A percentile compares a stretch with the other conserved stretches of the same genome.
These are phyloP conservation scores for Hirtodrosophila alboralis DNA, from an alignment of 2,888 invertebrate genomes.

Conservation along the genomic window DNA sequence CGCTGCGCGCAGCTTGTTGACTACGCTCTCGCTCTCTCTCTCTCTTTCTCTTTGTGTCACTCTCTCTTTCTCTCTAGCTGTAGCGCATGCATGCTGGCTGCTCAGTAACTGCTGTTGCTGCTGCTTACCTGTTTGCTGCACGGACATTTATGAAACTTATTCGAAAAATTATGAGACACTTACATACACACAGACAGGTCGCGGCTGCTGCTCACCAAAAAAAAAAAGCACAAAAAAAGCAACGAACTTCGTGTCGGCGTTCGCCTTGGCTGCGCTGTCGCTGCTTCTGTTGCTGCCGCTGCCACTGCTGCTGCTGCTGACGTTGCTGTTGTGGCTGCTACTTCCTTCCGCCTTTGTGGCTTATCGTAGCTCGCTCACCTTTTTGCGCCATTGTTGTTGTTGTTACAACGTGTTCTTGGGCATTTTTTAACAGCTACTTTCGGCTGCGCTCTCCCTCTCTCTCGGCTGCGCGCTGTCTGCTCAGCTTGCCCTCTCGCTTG, in stretches of 20 bases:
- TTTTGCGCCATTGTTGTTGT: slow-evolving; percentile 56
- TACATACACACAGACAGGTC: slow-evolving; percentile 17
- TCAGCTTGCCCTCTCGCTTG: slow-evolving; percentile 40
- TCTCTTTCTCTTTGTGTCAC: slow-evolving; percentile 25
- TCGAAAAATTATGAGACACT: slow-evolving; percentile 75
- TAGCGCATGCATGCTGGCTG: slow-evolving; percentile 34
- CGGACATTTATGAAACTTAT: slow-evolving; percentile 78
- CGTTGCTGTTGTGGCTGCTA: slow-evolving; percentile 18
- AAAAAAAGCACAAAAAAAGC: slow-evolving; percentile 13
- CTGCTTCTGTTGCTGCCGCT: slow-evolving; percentile 9
- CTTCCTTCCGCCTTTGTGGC: slow-evolving; percentile 68
- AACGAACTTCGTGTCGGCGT: slow-evolving; percentile 20
- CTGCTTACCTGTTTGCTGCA: slow-evolving; percentile 63
- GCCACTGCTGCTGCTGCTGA: slow-evolving; percentile 18
- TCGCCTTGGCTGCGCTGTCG: slow-evolving; percentile 26
- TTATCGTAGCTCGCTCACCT: slow-evolving; percentile 65
- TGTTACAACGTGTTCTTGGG: slow-evolving; percentile 33
- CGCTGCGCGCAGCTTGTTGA: slow-evolving; percentile 11
- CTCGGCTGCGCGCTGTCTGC: slow-evolving; percentile 25
- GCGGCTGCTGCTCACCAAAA: slow-evolving; percentile 1
- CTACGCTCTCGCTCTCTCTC: slow-evolving; percentile 27
- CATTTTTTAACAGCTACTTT: slow-evolving; percentile 28
- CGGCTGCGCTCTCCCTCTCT: slow-evolving; percentile 14
- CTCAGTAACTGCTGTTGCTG: slow-evolving; percentile 49
- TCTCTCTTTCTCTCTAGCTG: slow-evolving; percentile 13